Evolutionary conservation across 2,797 vertebrate species (phyloP).

Genomic region (Protonibea diacanthus): DNA sequence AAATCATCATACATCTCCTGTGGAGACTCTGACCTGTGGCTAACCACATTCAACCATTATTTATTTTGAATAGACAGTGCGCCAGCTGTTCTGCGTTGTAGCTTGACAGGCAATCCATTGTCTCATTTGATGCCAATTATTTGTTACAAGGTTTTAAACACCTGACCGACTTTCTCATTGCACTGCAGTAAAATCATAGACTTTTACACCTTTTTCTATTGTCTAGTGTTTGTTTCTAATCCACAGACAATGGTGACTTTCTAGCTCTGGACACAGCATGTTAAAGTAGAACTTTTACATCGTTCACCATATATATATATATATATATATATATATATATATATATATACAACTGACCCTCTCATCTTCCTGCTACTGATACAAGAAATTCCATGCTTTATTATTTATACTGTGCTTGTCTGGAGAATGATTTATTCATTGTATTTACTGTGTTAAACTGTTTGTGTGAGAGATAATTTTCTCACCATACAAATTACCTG

Average conservation of each 20-base stretch:
- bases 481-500: slow-evolving; percentile 15
- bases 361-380: background rate
- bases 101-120: background rate
- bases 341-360: too few relatives aligned
- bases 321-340: too few relatives aligned
- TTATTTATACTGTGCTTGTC: background rate
- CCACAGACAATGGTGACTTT: background rate
- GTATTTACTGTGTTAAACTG: slow-evolving; percentile 10
- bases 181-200: too few relatives aligned
- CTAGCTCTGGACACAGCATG: background rate
- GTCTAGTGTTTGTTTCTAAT: background rate
- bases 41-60: background rate
- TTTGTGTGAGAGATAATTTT: slow-evolving; percentile 5
- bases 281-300: background rate
- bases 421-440: slow-evolving; percentile 5
- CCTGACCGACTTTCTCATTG: background rate
- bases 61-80: background rate
- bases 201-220: background rate
- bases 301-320: too few relatives aligned
- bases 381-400: background rate
- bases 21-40: background rate
- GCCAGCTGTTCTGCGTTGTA: background rate
- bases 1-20: background rate
- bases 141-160: background rate
- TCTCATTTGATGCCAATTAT: background rate